Base-by-base conservation (phyloP, 2,797 vertebrate species). In the Mormyrops attenuatus region DNA sequence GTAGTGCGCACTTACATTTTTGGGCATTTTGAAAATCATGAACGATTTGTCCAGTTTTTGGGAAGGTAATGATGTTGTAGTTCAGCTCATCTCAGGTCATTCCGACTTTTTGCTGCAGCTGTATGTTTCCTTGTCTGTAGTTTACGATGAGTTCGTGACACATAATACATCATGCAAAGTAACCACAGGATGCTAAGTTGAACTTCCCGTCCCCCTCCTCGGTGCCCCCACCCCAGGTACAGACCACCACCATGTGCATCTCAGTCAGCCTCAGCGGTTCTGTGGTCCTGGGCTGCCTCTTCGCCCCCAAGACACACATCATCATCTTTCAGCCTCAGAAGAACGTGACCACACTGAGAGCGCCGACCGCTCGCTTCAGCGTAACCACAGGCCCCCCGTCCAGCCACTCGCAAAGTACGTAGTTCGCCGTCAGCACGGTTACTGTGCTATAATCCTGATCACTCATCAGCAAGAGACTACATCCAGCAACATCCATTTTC, bases 301-400 rank as follows among this genome's bases (percentile, higher is more conserved):
- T 99, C 17, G 97, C 98, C 0, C 99, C 99, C 73, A 99, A 99
- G 93, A 96, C 98, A 88, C 99, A 99, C 95, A 97, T 99, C 94
- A 99, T 99, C 92, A 95, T 99, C 91, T 99, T 99, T 95, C 99
- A 99, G 95, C 99, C 98, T 0, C 98, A 99, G 96, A 99, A 99
- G 96, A 99, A 99, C 0, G 97, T 99, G 94, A 95, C 97, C 91
- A 98, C 94, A 55, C 98, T 98, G 92, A 96, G 98, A 0, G 94
- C 96, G 69, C 96, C 97, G 92, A 97, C 98, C 77, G 96, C 97
- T 88, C 97, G 98, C 88, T 99, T 98, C 94, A 97, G 97, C 0
- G 96, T 97, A 89, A 95, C 95, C 90, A 96, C 97, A 0, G 96
- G 96, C 0, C 96, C 96, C 0, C 91, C 96, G 90, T 96, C 98